Conservation (phyloP, 2,888 invertebrate genomes). For the Clivina fossor region DNA sequence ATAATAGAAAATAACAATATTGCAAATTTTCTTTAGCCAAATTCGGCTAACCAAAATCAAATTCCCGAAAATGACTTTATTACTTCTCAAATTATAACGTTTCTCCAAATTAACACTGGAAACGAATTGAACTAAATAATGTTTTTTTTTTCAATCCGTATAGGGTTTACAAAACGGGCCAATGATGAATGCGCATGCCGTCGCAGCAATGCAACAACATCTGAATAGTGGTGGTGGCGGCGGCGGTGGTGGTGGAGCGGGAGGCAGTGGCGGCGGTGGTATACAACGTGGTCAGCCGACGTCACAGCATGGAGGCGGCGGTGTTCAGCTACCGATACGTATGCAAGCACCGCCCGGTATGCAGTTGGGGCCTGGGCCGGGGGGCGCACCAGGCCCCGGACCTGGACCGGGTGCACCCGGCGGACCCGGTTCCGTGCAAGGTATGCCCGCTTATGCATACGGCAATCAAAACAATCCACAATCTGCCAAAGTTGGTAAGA, state of each 20-base stretch:
- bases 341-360: constrained; percentile 63
- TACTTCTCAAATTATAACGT: too few relatives aligned
- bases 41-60: too few relatives aligned
- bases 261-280: constrained; percentile 54
- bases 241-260: constrained; percentile 50
- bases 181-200: constrained; percentile 60
- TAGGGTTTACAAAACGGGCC: constrained; percentile 79
- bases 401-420: too few relatives aligned
- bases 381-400: constrained; percentile 44
- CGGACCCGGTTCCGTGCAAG: constrained; percentile 59
- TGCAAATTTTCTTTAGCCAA: too few relatives aligned
- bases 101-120: constrained; percentile 11
- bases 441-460: constrained; percentile 61
- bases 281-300: constrained; percentile 50
- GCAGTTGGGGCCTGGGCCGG: constrained; percentile 53
- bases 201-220: constrained; percentile 53
- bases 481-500: constrained; percentile 51
- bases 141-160: constrained; percentile 22
- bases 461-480: constrained; percentile 59
- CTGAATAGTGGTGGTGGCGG: constrained; percentile 55
- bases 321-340: constrained; percentile 60
- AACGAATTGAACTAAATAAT: background rate
- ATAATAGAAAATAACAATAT: too few relatives aligned
- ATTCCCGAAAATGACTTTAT: too few relatives aligned
- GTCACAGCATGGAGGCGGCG: constrained; percentile 54